Conservation (phyloP, 2,797 vertebrate species). For the Percopsis omiscomaycus region DNA sequence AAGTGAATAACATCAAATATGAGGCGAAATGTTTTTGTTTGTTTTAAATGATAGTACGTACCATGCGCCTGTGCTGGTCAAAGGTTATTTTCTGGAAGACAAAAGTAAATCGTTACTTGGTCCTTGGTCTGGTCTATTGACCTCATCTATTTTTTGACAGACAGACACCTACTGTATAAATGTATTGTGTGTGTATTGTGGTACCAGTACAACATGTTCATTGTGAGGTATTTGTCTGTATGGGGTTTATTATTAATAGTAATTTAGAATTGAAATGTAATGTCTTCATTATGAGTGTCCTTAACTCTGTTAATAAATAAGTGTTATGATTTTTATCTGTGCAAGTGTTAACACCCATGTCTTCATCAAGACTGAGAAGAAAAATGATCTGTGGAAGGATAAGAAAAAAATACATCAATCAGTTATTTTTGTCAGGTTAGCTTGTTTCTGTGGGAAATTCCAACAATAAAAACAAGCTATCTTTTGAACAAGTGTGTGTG, state of each 20-base stretch:
- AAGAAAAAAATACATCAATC: conserved; percentile 11
- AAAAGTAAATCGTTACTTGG: conserved; percentile 30
- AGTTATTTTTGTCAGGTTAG: too few relatives aligned
- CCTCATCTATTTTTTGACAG: too few relatives aligned
- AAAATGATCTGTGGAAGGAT: conserved; percentile 41
- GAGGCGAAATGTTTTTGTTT: too few relatives aligned
- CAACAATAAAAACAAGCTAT: not conserved
- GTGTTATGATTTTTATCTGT: conserved; percentile 1
- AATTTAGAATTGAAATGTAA: too few relatives aligned
- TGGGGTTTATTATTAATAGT: too few relatives aligned
- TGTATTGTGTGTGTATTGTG: conserved; percentile 4
- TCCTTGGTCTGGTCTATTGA: not conserved
- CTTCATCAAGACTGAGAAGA: conserved; percentile 33
- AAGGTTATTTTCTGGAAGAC: conserved; percentile 83
- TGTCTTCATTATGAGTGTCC: too few relatives aligned
- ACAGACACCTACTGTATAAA: not conserved
- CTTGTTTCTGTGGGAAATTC: too few relatives aligned
- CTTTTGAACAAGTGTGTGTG: conserved; percentile 15
- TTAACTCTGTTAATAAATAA: too few relatives aligned
- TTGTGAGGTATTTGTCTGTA: too few relatives aligned
- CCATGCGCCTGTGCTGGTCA: conserved; percentile 81
- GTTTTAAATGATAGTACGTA: conserved; percentile 44
- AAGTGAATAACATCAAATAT: too few relatives aligned
- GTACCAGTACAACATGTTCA: too few relatives aligned
- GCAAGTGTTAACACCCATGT: conserved; percentile 15